phyloP scores from a whole-genome alignment of 2,797 vertebrate species.

The Holocentrus rufus region DNA sequence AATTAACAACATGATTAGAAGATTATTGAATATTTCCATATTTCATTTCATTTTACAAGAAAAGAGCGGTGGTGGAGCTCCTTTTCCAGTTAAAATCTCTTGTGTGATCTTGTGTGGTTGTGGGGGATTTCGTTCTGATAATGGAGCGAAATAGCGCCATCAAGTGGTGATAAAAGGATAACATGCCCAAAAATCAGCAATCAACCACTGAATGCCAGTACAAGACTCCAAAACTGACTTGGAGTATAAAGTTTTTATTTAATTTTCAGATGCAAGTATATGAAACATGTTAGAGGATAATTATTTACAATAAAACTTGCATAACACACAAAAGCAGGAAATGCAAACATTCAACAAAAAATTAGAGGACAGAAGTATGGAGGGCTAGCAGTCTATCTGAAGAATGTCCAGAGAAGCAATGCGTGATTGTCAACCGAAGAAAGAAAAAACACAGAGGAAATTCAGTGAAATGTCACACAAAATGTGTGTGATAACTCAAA shows the following conservation, averaged over 20 bases:
- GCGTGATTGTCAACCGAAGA: constrained; percentile 80
- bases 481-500: constrained; percentile 45
- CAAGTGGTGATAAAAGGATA: constrained; percentile 47
- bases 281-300: constrained; percentile 85
- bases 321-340: constrained; percentile 77
- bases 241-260: constrained; percentile 82
- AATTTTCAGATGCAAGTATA: constrained; percentile 85
- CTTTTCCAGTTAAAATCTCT: constrained; percentile 16
- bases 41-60: constrained; percentile 6
- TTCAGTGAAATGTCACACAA: constrained; percentile 51
- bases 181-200: constrained; percentile 7
- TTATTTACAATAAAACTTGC: constrained; percentile 85
- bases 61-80: not conserved
- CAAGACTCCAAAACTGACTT: constrained; percentile 54
- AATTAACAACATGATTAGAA: constrained; percentile 4
- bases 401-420: constrained; percentile 63
- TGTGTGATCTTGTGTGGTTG: not conserved
- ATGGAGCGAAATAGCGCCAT: constrained; percentile 45
- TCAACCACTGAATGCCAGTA: constrained; percentile 35
- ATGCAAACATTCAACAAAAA: constrained; percentile 73
- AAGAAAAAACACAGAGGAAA: constrained; percentile 41
- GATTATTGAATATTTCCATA: constrained; percentile 5
- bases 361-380: constrained; percentile 58
- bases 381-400: constrained; percentile 60
- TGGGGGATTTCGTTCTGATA: not conserved